phyloP scores from a whole-genome alignment of 2,888 invertebrate genomes.

The Chorisops tibialis region DNA sequence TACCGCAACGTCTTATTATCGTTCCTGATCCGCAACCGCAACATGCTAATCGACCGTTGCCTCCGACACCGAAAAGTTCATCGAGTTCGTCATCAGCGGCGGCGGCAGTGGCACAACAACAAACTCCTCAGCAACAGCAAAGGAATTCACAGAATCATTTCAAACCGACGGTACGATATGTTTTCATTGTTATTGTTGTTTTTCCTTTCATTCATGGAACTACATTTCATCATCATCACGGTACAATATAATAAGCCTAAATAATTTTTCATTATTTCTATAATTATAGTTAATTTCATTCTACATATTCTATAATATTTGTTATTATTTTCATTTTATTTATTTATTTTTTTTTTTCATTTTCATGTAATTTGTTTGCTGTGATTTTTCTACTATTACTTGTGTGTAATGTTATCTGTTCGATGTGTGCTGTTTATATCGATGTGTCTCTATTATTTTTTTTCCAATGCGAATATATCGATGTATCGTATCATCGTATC shows the following conservation, averaged over 20 bases:
- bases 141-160: constrained; percentile 81
- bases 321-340: background rate
- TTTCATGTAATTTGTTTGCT: constrained; percentile 24
- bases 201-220: constrained; percentile 11
- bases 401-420: background rate
- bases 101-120: constrained; percentile 47
- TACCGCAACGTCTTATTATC: constrained; percentile 87
- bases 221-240: background rate
- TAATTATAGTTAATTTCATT: no score
- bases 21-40: constrained; percentile 78
- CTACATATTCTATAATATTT: no score
- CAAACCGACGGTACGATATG: constrained; percentile 75
- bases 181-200: no score
- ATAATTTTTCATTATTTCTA: no score
- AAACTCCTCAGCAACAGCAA: constrained; percentile 65
- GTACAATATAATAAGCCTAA: no score
- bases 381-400: constrained; percentile 9
- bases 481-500: background rate
- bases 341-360: background rate
- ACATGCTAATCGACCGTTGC: constrained; percentile 65
- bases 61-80: constrained; percentile 74
- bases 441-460: background rate
- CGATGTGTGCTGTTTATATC: constrained; percentile 4
- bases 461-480: constrained; percentile 4
- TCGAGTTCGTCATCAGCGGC: constrained; percentile 54